phyloP scores from a whole-genome alignment of 2,113 vertebrate genomes.

The Nannobrachium achirus region DNA sequence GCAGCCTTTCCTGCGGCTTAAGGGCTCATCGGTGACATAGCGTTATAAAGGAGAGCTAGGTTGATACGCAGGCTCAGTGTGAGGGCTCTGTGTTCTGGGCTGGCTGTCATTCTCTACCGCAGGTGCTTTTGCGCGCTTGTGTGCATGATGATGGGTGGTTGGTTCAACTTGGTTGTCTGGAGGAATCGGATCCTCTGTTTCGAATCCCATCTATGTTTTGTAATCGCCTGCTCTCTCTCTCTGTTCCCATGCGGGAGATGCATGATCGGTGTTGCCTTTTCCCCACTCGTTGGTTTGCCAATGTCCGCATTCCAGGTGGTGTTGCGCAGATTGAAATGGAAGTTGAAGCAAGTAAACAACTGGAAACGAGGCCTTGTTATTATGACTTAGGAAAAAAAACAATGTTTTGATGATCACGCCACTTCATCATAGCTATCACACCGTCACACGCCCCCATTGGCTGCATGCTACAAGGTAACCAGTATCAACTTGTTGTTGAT shows the following conservation, averaged over 20 bases:
- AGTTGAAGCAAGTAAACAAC: constrained; percentile 73
- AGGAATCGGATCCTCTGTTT: not conserved
- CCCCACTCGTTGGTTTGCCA: constrained; percentile 24
- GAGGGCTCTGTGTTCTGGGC: constrained; percentile 1
- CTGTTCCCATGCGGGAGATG: constrained; percentile 11
- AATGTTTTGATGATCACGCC: constrained; percentile 11
- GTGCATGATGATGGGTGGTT: not conserved
- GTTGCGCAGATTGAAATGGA: constrained; percentile 77
- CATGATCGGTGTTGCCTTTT: constrained; percentile 29
- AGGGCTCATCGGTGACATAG: no score
- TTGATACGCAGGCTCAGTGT: constrained; percentile 13
- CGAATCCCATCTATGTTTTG: constrained; percentile 8
- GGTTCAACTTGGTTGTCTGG: not conserved
- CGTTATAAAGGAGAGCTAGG: no score
- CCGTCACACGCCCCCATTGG: constrained; percentile 4
- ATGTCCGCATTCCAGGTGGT: constrained; percentile 77
- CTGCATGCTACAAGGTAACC: no score
- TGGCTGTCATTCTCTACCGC: constrained; percentile 27
- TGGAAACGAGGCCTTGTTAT: constrained; percentile 34
- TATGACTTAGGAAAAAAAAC: not conserved
- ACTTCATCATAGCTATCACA: not conserved
- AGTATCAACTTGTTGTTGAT: no score
- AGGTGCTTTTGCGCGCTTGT: constrained; percentile 56
- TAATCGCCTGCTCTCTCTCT: no score
- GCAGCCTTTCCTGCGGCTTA: no score